Evolutionary conservation across 1,140 invertebrate species (phyloP), one percentile per base, ranked within the genome.

Genomic region (Bicyclus anynana): DNA sequence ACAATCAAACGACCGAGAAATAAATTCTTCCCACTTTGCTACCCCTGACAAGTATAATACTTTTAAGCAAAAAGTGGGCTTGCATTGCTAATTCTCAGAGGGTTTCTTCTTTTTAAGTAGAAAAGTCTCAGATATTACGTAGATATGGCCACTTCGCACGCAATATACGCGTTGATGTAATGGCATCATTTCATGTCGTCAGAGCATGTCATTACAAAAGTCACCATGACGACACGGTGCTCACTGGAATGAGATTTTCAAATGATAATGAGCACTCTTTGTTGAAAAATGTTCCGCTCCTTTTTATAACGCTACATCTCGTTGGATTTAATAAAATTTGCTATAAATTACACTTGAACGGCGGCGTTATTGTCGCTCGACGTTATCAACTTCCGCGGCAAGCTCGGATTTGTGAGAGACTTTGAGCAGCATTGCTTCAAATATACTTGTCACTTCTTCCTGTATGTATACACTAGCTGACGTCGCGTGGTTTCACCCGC

Each of bases 91-190:
- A 33, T 33, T 33, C 16, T 5, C 16, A 38, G 13, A 16, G 16
- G 12, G 13, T 5, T 38, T 38, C 16, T 14, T 10, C 16, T 16
- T 5, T 38, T 38, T 38, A 38, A 38, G 5, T 5, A 38, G 17
- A 26, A 26, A n/a, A 26, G 14, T 47, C 44, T 16, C 6, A 16
- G 23, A 47, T 27, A 26, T 47, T 2, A 7, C 21, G 6, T n/a
- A 26, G n/a, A 23, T 23, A 47, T 47, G 44, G 44, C 44, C 20
- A 47, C 44, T 47, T 23, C 14, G 18, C 20, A 27, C 44, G 77
- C 72, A 77, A 84, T 87, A 80, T 82, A 74, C 73, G 74, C 68
- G 65, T 67, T 70, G 46, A 51, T 74, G 71, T 83, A 85, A 83
- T 81, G 77, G 78, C 72, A 74, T 67, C 78, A 76, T 74, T 82